Evolutionary conservation across 2,113 vertebrate genomes (phyloP), one percentile per base, ranked within the genome.

Genomic region (Monarcha castaneiventris): DNA sequence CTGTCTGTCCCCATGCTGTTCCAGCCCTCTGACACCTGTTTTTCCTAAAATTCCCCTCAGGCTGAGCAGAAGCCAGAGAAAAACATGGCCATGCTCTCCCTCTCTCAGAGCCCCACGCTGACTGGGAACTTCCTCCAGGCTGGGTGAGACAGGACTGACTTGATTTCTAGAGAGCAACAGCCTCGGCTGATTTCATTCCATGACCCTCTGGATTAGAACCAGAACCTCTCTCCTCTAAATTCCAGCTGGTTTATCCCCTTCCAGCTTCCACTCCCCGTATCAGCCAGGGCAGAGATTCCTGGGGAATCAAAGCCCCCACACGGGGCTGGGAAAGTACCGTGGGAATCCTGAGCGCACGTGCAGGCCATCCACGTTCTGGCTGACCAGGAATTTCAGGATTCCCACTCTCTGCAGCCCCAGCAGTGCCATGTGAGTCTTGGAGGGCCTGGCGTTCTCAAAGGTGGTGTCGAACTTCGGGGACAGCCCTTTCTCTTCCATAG

Each of bases 351-450:
- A 99, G 27, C 99, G 98, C 61, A 99, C 97, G 22, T 99, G 99
- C 32, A 99, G 98, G 17, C 99, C 99, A 0, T 99, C 99, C 69
- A 99, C 99, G 1, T 99, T 99, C 97, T 99, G 99, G 98, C 99
- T 99, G 98, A 99, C 98, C 78, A 99, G 97, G 97, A 99, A 99
- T 90, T 98, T 98, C 55, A 99, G 98, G 89, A 98, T 97, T 6
- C 99, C 99, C 1, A 98, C 98, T 10, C 98, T 98, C 95, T 99
- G 98, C 87, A 99, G 98, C 79, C 98, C 99, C 90, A 99, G 96
- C 46, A 99, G 98, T 0, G 99, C 99, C 99, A 99, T 97, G 98
- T 99, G 99, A 25, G 99, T 99, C 87, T 97, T 91, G 39, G 99
- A 99, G 73, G 99, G 99, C 33, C 93, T 95, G 4, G 99, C 99